A percentile compares a stretch with the other conserved stretches of the same genome.
Conservation (phyloP, 2,113 vertebrate species). For the Phalacrocorax aristotelis region DNA sequence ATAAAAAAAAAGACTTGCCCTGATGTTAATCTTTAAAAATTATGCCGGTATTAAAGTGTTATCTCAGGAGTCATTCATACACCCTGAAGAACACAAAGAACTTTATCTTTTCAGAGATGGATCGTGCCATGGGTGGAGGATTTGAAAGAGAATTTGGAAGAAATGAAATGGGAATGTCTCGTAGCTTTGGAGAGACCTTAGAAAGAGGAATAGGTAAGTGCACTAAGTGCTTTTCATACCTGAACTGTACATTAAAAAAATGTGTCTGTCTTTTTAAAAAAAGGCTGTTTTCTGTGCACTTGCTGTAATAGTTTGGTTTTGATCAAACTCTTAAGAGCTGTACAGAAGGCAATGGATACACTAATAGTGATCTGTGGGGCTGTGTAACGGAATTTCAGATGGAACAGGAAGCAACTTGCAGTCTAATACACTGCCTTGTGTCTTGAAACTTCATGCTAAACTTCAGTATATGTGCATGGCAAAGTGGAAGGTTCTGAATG, state of each 20-base stretch:
- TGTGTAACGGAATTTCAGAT: not conserved
- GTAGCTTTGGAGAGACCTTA: constrained; percentile 87
- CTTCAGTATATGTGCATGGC: not conserved
- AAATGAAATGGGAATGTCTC: constrained; percentile 89
- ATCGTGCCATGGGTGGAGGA: constrained; percentile 85
- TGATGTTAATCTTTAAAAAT: not conserved
- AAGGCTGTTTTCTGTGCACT: not conserved
- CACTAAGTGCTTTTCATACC: not conserved
- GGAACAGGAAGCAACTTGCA: not conserved
- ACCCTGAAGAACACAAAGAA: not conserved
- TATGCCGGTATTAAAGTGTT: not conserved
- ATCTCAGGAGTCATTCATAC: not conserved
- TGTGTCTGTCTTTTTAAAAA: fast-evolving
- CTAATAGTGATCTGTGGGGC: not conserved
- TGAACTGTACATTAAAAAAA: not conserved
- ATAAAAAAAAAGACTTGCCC: not conserved
- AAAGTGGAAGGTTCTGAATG: not conserved
- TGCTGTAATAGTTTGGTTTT: not conserved
- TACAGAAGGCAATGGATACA: not conserved
- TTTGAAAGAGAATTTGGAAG: constrained; percentile 90
- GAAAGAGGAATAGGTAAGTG: constrained; percentile 88
- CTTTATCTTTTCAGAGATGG: constrained; percentile 82
- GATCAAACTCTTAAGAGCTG: not conserved
- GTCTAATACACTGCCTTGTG: not conserved
- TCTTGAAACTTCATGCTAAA: not conserved